phyloP scores from a whole-genome alignment of 2,888 invertebrate genomes.

The Baccha elongata region DNA sequence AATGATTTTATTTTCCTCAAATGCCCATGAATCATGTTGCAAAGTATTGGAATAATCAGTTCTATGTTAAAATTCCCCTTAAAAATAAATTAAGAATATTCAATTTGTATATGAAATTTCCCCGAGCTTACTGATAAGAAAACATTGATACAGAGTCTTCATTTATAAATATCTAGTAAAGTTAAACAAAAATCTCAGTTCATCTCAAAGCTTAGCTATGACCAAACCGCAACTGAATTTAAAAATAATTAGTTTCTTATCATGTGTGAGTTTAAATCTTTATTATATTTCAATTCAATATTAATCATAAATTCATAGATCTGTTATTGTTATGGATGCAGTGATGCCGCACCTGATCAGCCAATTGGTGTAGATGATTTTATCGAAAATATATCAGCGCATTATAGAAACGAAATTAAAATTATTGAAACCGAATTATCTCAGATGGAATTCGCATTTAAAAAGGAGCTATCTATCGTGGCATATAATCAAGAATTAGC shows the following conservation, averaged over 20 bases:
- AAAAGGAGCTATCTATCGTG: slow-evolving; percentile 32
- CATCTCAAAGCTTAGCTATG: slow-evolving; percentile 32
- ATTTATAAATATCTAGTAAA: slow-evolving; percentile 34
- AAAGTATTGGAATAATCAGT: too few relatives aligned
- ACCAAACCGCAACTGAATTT: not conserved
- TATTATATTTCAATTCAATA: not conserved
- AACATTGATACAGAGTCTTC: slow-evolving; percentile 19
- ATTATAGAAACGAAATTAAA: slow-evolving; percentile 56
- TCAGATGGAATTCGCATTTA: slow-evolving; percentile 37
- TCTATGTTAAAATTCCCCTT: too few relatives aligned
- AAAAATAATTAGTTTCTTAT: not conserved
- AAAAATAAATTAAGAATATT: too few relatives aligned
- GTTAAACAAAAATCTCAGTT: slow-evolving; percentile 21
- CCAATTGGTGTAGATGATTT: slow-evolving; percentile 49
- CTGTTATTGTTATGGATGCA: slow-evolving; percentile 9
- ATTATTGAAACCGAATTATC: slow-evolving; percentile 40
- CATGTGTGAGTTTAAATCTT: slow-evolving; percentile 10
- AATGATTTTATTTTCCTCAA: too few relatives aligned
- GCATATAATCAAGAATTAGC: slow-evolving; percentile 39
- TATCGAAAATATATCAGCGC: slow-evolving; percentile 58
- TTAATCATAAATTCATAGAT: slow-evolving; percentile 11
- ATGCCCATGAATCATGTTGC: too few relatives aligned
- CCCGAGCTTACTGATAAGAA: slow-evolving; percentile 44
- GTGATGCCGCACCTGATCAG: not conserved
- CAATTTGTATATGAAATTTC: too few relatives aligned